Evolutionary conservation across 2,888 invertebrate species (phyloP).

Genomic region (Himalopsyche kuldschensis): DNA sequence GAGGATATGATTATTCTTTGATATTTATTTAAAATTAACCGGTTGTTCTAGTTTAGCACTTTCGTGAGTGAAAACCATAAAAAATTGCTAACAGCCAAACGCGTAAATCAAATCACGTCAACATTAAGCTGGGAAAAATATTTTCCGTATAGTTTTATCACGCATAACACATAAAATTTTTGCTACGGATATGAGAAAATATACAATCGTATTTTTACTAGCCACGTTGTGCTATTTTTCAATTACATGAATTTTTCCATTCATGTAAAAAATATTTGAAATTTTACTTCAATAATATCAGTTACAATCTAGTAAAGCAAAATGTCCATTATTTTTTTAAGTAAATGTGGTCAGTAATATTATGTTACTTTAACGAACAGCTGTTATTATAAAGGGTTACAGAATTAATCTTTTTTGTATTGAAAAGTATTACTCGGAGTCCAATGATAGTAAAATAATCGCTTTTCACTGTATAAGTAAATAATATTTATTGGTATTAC

Average conservation of each 20-base stretch:
- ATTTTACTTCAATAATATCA: no score
- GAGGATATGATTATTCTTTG: neutral
- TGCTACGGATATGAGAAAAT: neutral
- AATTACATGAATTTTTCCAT: neutral
- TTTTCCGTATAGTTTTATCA: neutral
- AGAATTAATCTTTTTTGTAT: no score
- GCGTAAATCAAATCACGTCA: neutral
- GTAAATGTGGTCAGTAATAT: no score
- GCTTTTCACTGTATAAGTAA: no score
- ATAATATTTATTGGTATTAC: no score
- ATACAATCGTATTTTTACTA: neutral
- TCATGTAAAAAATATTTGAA: no score
- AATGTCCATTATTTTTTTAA: no score
- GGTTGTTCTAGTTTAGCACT: neutral
- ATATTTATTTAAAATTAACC: neutral
- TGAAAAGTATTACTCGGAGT: no score
- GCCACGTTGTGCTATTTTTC: neutral
- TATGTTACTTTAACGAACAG: no score
- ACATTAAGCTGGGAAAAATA: neutral
- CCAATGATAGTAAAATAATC: no score
- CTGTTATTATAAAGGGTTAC: no score
- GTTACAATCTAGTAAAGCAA: no score
- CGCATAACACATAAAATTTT: neutral
- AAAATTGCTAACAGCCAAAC: neutral
- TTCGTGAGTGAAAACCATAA: slow-evolving; percentile 1